These are phyloP conservation scores for Brachionus paranguensis DNA, from an alignment of 1,140 invertebrate species.

Conservation along the genomic window DNA sequence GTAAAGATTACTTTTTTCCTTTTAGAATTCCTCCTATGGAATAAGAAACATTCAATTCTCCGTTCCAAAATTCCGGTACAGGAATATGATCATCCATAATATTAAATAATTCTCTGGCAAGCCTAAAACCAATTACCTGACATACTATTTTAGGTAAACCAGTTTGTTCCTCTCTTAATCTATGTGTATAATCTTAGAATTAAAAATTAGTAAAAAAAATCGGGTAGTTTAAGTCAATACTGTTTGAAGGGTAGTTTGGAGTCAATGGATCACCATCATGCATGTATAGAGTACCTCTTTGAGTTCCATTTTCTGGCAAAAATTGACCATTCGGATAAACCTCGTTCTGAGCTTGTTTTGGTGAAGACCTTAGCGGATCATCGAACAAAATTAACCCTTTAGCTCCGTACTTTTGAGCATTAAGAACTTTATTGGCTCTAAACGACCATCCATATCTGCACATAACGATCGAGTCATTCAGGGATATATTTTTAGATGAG, in stretches of 20 bases:
- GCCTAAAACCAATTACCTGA: conserved; percentile 21
- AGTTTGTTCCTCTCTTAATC: background rate
- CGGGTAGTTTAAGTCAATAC: background rate
- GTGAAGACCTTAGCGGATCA: conserved; percentile 58
- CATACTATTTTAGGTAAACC: conserved; percentile 4
- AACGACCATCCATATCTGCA: conserved; percentile 10
- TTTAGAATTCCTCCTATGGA: conserved; percentile 55
- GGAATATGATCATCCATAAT: conserved; percentile 2
- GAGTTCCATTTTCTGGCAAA: conserved; percentile 56
- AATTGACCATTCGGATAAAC: conserved; percentile 57
- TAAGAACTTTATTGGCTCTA: background rate
- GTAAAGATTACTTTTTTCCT: background rate
- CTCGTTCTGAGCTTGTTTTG: conserved; percentile 42
- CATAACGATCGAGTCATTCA: background rate
- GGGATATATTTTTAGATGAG: background rate
- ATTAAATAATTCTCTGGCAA: conserved; percentile 15
- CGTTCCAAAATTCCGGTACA: conserved; percentile 54
- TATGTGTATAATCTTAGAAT: background rate
- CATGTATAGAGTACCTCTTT: conserved; percentile 51
- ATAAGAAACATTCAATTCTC: conserved; percentile 54
- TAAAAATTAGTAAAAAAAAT: background rate
- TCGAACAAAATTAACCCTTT: conserved; percentile 57
- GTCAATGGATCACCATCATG: conserved; percentile 58
- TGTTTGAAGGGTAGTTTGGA: conserved; percentile 55
- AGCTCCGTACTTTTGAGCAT: conserved; percentile 51